phyloP scores from a whole-genome alignment of 2,888 invertebrate species.

The Rhodophaea formosa region DNA sequence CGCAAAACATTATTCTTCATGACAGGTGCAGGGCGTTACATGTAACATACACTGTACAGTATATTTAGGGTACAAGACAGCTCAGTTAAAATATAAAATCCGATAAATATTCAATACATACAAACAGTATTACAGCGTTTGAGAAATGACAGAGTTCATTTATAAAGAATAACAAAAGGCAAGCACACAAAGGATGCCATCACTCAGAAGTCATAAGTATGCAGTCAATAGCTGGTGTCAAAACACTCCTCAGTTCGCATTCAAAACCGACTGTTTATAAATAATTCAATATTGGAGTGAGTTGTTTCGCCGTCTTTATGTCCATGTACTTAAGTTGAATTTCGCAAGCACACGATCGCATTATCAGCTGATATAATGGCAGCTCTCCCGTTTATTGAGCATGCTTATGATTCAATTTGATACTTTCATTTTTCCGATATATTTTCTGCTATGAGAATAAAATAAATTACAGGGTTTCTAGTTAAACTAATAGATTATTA shows the following conservation, averaged over 20 bases:
- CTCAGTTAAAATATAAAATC: constrained; percentile 11
- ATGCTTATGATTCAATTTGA: constrained; percentile 7
- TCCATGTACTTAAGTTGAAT: constrained; percentile 33
- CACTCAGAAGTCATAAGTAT: constrained; percentile 73
- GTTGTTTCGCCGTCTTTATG: constrained; percentile 42
- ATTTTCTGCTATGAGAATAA: no score
- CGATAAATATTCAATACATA: constrained; percentile 35
- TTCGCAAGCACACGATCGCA: constrained; percentile 13
- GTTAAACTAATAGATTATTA: no score
- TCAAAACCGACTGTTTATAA: constrained; percentile 67
- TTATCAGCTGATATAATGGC: constrained; percentile 9
- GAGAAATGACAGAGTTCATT: constrained; percentile 43
- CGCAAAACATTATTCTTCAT: neutral
- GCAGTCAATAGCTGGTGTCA: constrained; percentile 75
- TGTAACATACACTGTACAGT: neutral
- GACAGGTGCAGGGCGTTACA: neutral
- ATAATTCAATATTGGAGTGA: constrained; percentile 70
- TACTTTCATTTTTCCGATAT: neutral
- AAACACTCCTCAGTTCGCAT: constrained; percentile 60
- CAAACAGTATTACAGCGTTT: constrained; percentile 24
- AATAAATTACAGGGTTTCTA: no score
- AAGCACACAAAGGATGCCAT: constrained; percentile 58
- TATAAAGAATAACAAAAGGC: constrained; percentile 54
- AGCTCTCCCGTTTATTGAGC: constrained; percentile 7
- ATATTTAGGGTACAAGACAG: neutral